Base-by-base conservation (phyloP, 2,113 vertebrate genomes). In the Phrynosoma blainvillii region DNA sequence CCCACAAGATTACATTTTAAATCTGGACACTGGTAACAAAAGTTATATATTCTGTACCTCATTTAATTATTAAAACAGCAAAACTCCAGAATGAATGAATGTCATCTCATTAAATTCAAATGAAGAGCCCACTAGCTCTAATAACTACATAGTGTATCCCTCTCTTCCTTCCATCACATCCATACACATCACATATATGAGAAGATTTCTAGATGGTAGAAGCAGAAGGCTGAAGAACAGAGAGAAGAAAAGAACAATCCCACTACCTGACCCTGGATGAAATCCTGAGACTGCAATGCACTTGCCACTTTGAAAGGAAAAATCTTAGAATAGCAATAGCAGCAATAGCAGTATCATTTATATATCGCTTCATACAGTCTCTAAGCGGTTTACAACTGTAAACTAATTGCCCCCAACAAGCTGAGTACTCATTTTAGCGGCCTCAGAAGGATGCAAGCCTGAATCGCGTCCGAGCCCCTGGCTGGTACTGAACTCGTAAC, bases 11-110 rank as follows among this genome's bases (percentile, higher is more conserved):
- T 52, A 87, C 27, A 66, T 88, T 0, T 13, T 85, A 20, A 21
- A 0, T 91, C 4, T 47, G 62, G 40, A 42, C 3, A 4, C 0
- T 79, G 66, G 62, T 47, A 62, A 88, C 74, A 25, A 21, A 18
- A 5, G 1, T 66, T 79, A 47, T 54, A 84, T 47, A 9, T 1
- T 87, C 76, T 0, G 21, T 66, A 84, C 81, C 83, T 66, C n/a
- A 83, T 74, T 2, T 10, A 84, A 86, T 86, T 77, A n/a, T 56
- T 87, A 66, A 23, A 82, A 21, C 8, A 89, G n/a, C 16, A 89
- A 90, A 83, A 80, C n/a, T 0, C 2, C 2, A 56, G 9, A 20
- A 73, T 2, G 91, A 36, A 88, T 12, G 27, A 20, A 82, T 78
- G 40, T 82, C 20, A 75, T 40, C 52, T 78, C 56, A 82, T 42